Conservation (phyloP, 2,797 vertebrate species). For the Darevskia nairensis region DNA sequence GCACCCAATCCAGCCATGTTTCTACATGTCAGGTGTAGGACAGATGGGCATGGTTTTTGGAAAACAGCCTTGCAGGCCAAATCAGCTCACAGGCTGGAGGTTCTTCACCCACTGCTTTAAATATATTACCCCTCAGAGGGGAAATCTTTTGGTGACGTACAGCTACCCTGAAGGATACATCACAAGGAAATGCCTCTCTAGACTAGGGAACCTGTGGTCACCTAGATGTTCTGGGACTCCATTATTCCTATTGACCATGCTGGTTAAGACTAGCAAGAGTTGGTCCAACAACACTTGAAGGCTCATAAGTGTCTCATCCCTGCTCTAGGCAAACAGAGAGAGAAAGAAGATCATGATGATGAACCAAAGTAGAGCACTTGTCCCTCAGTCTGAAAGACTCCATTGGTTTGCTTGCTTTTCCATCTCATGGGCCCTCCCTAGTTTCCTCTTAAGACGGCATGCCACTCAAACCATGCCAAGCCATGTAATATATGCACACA, state of each 20-base stretch:
- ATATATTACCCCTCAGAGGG: not conserved
- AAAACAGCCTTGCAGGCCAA: too few species aligned
- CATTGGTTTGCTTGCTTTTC: not conserved
- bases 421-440: not conserved
- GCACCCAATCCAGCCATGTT: too few species aligned
- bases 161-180: not conserved
- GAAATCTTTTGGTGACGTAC: not conserved
- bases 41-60: too few species aligned
- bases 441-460: conserved; percentile 47
- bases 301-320: too few species aligned
- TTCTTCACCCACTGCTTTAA: not conserved
- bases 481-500: conserved; percentile 59
- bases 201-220: not conserved
- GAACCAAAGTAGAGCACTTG: conserved; percentile 1
- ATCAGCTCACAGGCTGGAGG: too few species aligned
- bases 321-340: not conserved
- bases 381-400: not conserved
- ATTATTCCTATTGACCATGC: too few species aligned
- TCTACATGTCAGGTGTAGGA: too few species aligned
- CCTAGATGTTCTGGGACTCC: too few species aligned
- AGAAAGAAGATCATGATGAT: not conserved
- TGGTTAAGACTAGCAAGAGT: too few species aligned
- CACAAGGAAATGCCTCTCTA: too few species aligned
- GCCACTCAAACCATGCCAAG: conserved; percentile 63
- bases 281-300: too few species aligned